Conservation (phyloP, 2,113 vertebrate species). For the Bambusicola thoracicus region DNA sequence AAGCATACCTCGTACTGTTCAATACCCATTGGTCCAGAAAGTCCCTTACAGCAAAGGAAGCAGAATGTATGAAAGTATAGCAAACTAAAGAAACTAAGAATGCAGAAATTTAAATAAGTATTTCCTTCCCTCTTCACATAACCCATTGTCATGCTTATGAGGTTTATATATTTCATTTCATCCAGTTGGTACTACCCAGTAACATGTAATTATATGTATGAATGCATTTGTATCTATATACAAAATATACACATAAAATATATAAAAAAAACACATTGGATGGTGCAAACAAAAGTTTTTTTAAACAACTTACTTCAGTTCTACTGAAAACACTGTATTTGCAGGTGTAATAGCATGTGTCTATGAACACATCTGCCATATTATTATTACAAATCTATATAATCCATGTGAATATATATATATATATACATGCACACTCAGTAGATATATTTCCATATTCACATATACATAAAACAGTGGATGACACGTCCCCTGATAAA, state of each 20-base stretch:
- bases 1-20: neutral
- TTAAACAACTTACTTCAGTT: neutral
- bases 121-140: neutral
- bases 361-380: neutral
- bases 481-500: slow-evolving; percentile 80
- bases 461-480: slow-evolving; percentile 79
- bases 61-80: neutral
- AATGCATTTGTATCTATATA: neutral
- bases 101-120: neutral
- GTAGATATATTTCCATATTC: slow-evolving; percentile 80
- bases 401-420: slow-evolving; percentile 19
- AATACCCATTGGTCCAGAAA: neutral
- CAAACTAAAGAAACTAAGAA: neutral
- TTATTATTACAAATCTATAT: slow-evolving; percentile 36
- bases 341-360: neutral
- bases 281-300: neutral
- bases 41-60: neutral
- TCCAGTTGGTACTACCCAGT: neutral
- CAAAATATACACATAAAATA: neutral
- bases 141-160: neutral
- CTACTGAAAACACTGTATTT: neutral
- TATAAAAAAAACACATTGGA: neutral
- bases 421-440: slow-evolving; percentile 5
- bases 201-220: neutral
- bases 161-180: neutral